These are phyloP conservation scores for Morelia viridis DNA, from an alignment of 2,797 vertebrate genomes.

Conservation along the genomic window DNA sequence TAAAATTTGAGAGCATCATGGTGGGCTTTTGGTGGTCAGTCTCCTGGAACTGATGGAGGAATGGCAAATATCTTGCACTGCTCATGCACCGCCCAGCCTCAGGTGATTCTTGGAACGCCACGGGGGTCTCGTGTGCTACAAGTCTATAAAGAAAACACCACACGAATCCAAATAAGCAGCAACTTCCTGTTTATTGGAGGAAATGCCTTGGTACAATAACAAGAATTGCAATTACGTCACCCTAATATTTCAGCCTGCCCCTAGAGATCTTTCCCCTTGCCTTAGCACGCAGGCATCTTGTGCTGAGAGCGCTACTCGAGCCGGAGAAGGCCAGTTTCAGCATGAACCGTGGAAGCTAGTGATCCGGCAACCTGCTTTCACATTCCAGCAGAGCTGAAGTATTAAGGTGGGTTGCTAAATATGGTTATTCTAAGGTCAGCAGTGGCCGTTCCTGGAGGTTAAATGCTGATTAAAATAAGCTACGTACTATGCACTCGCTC, in stretches of 20 bases:
- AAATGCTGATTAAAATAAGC: background rate
- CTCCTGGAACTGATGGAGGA: background rate
- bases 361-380: background rate
- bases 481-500: background rate
- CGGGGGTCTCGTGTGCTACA: background rate
- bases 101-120: background rate
- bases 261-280: background rate
- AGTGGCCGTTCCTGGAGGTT: background rate
- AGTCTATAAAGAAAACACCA: background rate
- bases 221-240: constrained; percentile 4
- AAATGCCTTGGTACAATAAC: constrained; percentile 35
- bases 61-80: background rate
- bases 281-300: constrained; percentile 23
- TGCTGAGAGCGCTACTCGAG: constrained; percentile 36
- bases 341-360: background rate
- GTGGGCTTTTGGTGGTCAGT: background rate
- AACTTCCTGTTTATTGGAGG: constrained; percentile 63
- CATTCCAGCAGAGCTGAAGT: background rate
- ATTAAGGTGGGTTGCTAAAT: background rate
- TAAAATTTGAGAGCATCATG: background rate
- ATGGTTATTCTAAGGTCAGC: background rate
- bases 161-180: constrained; percentile 49
- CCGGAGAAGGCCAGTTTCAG: background rate
- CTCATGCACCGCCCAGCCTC: background rate
- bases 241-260: constrained; percentile 40